Evolutionary conservation across 1,140 invertebrate species (phyloP).

Genomic region (Bombus confusus): DNA sequence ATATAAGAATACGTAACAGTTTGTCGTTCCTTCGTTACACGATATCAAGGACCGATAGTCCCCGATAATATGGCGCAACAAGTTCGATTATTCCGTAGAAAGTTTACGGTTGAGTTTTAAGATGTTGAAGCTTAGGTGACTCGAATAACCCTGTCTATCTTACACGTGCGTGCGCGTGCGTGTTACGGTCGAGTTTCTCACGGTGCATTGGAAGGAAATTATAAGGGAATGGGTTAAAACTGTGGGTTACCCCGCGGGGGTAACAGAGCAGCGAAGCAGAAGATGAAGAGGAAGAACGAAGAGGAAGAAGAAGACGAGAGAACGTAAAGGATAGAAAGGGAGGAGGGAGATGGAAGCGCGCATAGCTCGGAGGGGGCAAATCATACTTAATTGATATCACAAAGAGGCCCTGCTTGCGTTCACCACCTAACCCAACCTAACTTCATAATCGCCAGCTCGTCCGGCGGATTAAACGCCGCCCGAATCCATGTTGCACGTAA

Average conservation of each 20-base stretch:
- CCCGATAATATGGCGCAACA: too few species aligned
- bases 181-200: constrained; percentile 80
- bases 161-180: constrained; percentile 73
- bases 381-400: constrained; percentile 80
- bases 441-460: constrained; percentile 76
- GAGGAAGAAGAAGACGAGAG: constrained; percentile 6
- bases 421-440: constrained; percentile 70
- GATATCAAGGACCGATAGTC: too few species aligned
- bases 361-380: constrained; percentile 64
- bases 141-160: background rate
- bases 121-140: background rate
- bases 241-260: constrained; percentile 72
- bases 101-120: too few species aligned
- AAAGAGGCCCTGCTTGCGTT: constrained; percentile 71
- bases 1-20: too few species aligned
- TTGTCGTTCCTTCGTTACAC: too few species aligned
- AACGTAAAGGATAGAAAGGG: constrained; percentile 23
- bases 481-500: constrained; percentile 77
- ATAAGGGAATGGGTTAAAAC: constrained; percentile 81
- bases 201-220: constrained; percentile 81
- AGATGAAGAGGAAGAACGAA: constrained; percentile 10
- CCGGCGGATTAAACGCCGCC: constrained; percentile 73
- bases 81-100: too few species aligned
- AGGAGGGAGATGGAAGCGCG: constrained; percentile 16
- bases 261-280: constrained; percentile 34